Evolutionary conservation across 2,113 vertebrate species (phyloP).

Genomic region (Eulacestoma nigropectus): DNA sequence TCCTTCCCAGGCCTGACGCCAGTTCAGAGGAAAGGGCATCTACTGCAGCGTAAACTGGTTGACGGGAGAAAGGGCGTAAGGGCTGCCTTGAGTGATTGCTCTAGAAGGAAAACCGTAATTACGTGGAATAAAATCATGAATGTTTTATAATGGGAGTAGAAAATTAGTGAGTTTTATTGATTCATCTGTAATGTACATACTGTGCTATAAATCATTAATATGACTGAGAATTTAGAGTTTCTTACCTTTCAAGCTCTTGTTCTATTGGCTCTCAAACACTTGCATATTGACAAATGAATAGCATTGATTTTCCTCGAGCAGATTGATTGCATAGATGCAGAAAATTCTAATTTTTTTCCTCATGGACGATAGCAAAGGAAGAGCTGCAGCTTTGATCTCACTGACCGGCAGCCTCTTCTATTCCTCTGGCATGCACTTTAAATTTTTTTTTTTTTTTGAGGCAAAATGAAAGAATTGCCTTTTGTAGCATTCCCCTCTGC

Average conservation of each 20-base stretch:
- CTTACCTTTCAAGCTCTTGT: background rate
- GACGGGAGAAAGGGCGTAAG: background rate
- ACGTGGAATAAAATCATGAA: background rate
- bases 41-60: background rate
- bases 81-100: background rate
- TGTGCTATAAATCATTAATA: background rate
- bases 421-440: background rate
- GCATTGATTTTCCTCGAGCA: background rate
- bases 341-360: background rate
- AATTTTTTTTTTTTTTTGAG: background rate
- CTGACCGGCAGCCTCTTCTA: background rate
- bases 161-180: background rate
- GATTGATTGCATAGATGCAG: background rate
- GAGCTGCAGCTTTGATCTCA: conserved; percentile 10
- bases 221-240: background rate
- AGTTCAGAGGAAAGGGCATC: background rate
- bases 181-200: background rate
- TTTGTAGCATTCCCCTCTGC: background rate
- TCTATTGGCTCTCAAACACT: background rate
- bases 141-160: background rate
- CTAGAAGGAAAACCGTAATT: background rate
- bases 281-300: background rate
- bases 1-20: background rate
- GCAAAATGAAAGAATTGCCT: background rate
- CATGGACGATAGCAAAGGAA: background rate